Evolutionary conservation across 2,113 vertebrate genomes (phyloP).

Genomic region (Octodon degus): DNA sequence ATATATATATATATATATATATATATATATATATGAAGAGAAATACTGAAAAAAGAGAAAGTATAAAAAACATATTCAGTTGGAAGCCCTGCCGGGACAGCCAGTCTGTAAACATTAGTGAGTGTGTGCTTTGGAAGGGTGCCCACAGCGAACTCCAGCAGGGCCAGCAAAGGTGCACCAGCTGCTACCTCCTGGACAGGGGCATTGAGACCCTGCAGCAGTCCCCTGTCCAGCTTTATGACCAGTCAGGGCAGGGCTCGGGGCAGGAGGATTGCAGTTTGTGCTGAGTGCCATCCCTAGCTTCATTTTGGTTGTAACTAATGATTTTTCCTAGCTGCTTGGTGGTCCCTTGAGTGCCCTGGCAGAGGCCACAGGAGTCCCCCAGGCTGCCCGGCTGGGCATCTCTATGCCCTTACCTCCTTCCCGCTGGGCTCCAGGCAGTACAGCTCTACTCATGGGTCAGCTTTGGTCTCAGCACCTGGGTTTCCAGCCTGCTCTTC

Average conservation of each 20-base stretch:
- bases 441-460: constrained; percentile 58
- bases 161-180: constrained; percentile 78
- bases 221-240: not conserved
- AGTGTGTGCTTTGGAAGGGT: constrained; percentile 95
- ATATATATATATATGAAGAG: constrained; percentile 84
- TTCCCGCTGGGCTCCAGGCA: constrained; percentile 24
- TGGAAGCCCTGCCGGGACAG: constrained; percentile 91
- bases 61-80: constrained; percentile 91
- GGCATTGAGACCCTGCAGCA: not conserved
- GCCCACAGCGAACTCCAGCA: constrained; percentile 87
- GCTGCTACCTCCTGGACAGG: not conserved
- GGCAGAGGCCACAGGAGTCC: not conserved
- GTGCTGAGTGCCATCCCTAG: not conserved
- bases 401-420: constrained; percentile 60
- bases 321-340: constrained; percentile 73
- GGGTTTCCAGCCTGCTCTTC: constrained; percentile 64
- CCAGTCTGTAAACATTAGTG: constrained; percentile 96
- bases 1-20: constrained; percentile 90
- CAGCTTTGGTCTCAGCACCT: constrained; percentile 77
- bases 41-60: constrained; percentile 85
- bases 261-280: not conserved
- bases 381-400: constrained; percentile 2
- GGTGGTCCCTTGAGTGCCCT: constrained; percentile 31
- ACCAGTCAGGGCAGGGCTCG: not conserved
- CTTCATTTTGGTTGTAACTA: not conserved